Evolutionary conservation across 2,888 invertebrate species (phyloP), one percentile per base, ranked within the genome.

Genomic region (Xanthostigma xanthostigma): DNA sequence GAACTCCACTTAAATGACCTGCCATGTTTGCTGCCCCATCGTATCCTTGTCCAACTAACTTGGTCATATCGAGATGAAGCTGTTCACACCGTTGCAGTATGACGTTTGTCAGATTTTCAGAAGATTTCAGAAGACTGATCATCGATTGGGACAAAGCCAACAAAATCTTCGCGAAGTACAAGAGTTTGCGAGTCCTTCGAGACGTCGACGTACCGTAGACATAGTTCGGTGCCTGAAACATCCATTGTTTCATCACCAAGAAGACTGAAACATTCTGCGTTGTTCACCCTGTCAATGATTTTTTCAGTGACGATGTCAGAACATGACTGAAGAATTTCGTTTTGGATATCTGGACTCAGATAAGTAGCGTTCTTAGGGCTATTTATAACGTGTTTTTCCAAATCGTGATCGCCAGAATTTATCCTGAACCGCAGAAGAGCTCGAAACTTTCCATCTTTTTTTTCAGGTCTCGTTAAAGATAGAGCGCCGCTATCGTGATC

Each of bases 161-260:
- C n/a, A n/a, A n/a, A n/a, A n/a, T n/a, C n/a, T n/a, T n/a, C n/a
- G n/a, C n/a, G n/a, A n/a, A n/a, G n/a, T n/a, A n/a, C n/a, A n/a
- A n/a, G n/a, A n/a, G n/a, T n/a, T n/a, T n/a, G n/a, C n/a, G n/a
- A n/a, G n/a, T n/a, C n/a, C n/a, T n/a, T n/a, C n/a, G n/a, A n/a
- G n/a, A n/a, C n/a, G n/a, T n/a, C n/a, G n/a, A n/a, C n/a, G n/a
- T n/a, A n/a, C n/a, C n/a, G n/a, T n/a, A n/a, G n/a, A n/a, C n/a
- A n/a, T n/a, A n/a, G 41, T 50, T 57, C 56, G 27, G 45, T 53
- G 6, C 38, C 50, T 8, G 46, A 36, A 11, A 55, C 44, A 47
- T 51, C 58, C 46, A 51, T 54, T 35, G 53, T 55, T 40, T 53
- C 54, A 39, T 51, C 49, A 2, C 55, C 56, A 17, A 59, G 45